A percentile compares a stretch with the other conserved stretches of the same genome.
These are phyloP conservation scores for Aplocera efformata DNA, from an alignment of 2,888 invertebrate genomes.

Conservation along the genomic window DNA sequence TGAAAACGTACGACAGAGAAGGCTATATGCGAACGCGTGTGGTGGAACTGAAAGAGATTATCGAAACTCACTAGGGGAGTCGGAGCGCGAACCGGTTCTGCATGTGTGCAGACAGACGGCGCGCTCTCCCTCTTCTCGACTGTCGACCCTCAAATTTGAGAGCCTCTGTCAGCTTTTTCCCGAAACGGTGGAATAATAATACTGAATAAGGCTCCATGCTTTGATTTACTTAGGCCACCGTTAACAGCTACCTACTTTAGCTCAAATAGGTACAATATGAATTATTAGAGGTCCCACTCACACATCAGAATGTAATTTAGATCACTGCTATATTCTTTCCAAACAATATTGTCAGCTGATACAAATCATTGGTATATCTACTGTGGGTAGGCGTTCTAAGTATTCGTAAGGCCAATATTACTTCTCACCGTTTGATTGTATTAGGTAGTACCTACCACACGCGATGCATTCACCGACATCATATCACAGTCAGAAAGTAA, in stretches of 20 bases:
- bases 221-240: conserved; percentile 3
- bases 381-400: background rate
- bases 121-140: conserved; percentile 67
- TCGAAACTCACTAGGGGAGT: conserved; percentile 69
- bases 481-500: conserved; percentile 72
- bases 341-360: conserved; percentile 15
- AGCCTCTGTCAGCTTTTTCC: conserved; percentile 70
- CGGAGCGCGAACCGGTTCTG: conserved; percentile 75
- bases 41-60: conserved; percentile 62
- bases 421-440: conserved; percentile 33
- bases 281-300: background rate
- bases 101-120: conserved; percentile 74
- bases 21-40: conserved; percentile 65
- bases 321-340: background rate
- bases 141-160: conserved; percentile 69
- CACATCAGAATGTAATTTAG: too few relatives aligned
- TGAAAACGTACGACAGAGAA: conserved; percentile 70
- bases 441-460: conserved; percentile 59
- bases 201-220: conserved; percentile 36
- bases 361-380: background rate
- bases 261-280: background rate
- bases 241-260: background rate
- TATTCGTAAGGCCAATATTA: background rate
- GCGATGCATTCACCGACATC: conserved; percentile 67
- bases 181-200: conserved; percentile 71